Base-by-base conservation (phyloP, 1,140 invertebrate species). In the Bombus consobrinus region DNA sequence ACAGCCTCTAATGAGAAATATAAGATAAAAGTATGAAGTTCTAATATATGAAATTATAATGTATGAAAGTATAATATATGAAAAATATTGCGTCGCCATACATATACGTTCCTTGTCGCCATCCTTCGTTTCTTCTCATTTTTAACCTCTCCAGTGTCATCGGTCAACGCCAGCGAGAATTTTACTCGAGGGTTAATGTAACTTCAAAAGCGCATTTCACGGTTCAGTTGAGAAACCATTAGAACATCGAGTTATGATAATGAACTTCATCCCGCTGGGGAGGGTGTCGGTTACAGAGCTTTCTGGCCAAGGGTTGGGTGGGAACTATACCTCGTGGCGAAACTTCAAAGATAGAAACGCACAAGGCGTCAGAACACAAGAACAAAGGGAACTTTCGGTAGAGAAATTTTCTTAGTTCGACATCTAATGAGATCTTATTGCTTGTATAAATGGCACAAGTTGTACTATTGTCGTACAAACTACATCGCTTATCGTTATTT, bases 171-270 rank as follows among this genome's bases (percentile, higher is more conserved):
- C 25, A 4, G 2, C 18, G 13, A 34, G 37, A 41, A 22, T 32
- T 73, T 73, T 25, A 25, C 10, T 28, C n/a, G 22, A 22, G 25
- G 59, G 39, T 81, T 62, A 62, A 62, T 32, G 37, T 10, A 47
- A 82, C 34, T 79, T 82, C 22, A 34, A 74, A 53, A 34, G 39
- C 57, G 13, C 57, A 28, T 74, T 64, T 75, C 71, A 62, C 32
- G 39, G 71, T 75, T 82, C 71, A 41, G 47, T 53, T 59, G 53
- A 43, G 71, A 47, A 82, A 75, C 71, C 32, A 75, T 82, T 82
- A 82, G 32, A 13, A 37, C 53, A 47, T 34, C 37, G 80, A 82
- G 41, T 82, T 75, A 75, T 75, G 39, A 74, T 75, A 82, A 82
- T 75, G 71, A 75, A 82, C 71, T 74, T 82, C 71, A 43, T 75